phyloP scores from a whole-genome alignment of 2,888 invertebrate genomes.

The Lepidonotus clava region DNA sequence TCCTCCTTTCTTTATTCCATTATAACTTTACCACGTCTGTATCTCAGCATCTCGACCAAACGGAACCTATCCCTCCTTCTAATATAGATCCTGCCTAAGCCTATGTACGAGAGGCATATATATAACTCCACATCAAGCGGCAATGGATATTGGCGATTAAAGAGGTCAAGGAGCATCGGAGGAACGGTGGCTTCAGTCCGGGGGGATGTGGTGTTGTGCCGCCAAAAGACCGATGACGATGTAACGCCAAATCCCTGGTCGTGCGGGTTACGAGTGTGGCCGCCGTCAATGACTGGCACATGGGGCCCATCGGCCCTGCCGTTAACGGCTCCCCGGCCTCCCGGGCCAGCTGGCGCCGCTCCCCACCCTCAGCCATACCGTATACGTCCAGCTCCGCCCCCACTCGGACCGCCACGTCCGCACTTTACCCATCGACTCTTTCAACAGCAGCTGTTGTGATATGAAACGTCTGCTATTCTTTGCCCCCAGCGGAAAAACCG shows the following conservation, averaged over 20 bases:
- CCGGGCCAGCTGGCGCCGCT: background rate
- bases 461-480: background rate
- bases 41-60: background rate
- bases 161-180: background rate
- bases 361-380: background rate
- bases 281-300: slow-evolving; percentile 10
- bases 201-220: background rate
- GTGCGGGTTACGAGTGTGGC: background rate
- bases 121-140: background rate
- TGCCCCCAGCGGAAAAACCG: background rate
- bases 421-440: background rate
- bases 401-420: background rate
- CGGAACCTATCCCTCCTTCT: background rate
- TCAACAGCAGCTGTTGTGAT: background rate
- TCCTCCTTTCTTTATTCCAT: too few relatives aligned
- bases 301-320: background rate
- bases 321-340: background rate
- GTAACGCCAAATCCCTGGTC: background rate
- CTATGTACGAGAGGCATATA: too few relatives aligned
- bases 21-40: background rate
- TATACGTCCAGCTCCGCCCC: background rate
- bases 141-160: background rate
- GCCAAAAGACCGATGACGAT: background rate
- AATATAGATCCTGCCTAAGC: background rate
- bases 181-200: background rate